Base-by-base conservation (phyloP, 2,888 invertebrate species). In the Tipula unca region DNA sequence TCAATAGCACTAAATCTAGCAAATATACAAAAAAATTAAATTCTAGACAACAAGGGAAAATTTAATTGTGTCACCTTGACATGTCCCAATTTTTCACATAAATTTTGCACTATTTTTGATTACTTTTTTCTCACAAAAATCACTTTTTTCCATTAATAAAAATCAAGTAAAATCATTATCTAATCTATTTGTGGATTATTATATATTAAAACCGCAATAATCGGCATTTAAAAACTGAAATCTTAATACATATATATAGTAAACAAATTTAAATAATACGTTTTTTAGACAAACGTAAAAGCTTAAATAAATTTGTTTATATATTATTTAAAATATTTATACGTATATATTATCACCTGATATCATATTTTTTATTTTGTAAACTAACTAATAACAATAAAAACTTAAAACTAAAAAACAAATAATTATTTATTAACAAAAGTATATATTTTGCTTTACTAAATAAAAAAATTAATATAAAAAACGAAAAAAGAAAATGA, bases 401-500 rank as follows among this genome's bases (percentile, higher is more conserved):
- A 48, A n/a, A 48, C 6, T 82, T 82, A 29, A 82, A 82, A 82
- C 82, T 82, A 82, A 29, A 48, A 25, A 69, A 69, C 10, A 69
- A 69, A 69, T 54, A 17, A 54, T 54, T 17, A 17, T 54, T 54
- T 54, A 17, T 54, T 25, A 25, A 25, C 69, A 69, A 83, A 82
- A 29, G 6, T 13, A 29, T 29, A 29, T 29, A 82, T 82, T 82
- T 83, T 32, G 17, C 5, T 83, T 32, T 35, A 17, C 25, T 82
- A 25, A 83, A 29, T 83, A 32, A 32, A 83, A 83, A 83, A 32
- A 32, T 83, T 4, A 83, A 83, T 32, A 83, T 32, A 17, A 83
- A n/a, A 83, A 83, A 83, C n/a, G n/a, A 32, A 83, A 83, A 83
- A 83, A n/a, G 35, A 83, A 32, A 32, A 83, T 83, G 35, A 83